Evolutionary conservation across 2,113 vertebrate genomes (phyloP).

Genomic region (Barnardius zonarius): DNA sequence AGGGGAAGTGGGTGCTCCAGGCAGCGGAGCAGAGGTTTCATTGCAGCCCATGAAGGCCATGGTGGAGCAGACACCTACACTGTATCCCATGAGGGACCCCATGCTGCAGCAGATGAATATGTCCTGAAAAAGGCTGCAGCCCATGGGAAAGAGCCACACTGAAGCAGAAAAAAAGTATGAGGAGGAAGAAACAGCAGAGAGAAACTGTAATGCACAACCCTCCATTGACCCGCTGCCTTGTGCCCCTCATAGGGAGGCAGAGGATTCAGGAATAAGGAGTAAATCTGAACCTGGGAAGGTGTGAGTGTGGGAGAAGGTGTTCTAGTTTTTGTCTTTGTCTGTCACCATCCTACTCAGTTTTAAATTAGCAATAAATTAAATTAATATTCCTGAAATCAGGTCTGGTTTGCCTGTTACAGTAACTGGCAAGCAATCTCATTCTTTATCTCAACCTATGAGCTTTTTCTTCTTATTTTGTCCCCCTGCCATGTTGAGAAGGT

Average conservation of each 20-base stretch:
- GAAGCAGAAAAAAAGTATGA: neutral
- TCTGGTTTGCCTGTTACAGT: neutral
- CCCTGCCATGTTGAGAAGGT: neutral
- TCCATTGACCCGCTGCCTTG: rapidly evolving
- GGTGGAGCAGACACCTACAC: neutral
- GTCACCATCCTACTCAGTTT: neutral
- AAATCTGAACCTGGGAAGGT: neutral
- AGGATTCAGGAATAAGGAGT: neutral
- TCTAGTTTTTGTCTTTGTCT: neutral
- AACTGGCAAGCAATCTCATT: neutral
- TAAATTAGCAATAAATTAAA: neutral
- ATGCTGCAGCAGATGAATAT: neutral
- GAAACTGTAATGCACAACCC: neutral
- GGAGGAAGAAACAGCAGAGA: neutral
- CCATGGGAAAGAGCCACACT: neutral
- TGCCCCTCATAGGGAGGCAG: rapidly evolving
- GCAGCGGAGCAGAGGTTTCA: neutral
- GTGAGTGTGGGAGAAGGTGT: neutral
- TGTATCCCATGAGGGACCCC: rapidly evolving
- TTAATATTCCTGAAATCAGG: neutral
- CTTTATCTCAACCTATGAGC: neutral
- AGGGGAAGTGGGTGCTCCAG: neutral
- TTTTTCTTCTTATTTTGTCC: neutral
- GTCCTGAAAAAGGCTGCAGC: neutral
- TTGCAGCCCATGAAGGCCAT: neutral